Conservation (phyloP, 2,888 invertebrate species). For the Deilephila porcellus region DNA sequence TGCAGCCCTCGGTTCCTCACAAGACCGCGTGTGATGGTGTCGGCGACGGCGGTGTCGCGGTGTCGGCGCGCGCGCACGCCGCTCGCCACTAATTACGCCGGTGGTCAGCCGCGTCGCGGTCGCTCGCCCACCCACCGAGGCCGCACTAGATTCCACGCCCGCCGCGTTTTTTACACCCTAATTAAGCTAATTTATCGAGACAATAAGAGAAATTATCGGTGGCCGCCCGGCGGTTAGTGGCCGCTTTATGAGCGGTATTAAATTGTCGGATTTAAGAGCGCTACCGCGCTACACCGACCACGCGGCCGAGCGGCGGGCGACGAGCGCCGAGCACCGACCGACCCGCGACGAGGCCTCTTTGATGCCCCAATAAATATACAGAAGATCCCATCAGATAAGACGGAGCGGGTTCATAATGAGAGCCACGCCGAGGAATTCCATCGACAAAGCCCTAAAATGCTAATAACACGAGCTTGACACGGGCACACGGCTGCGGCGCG, state of each 20-base stretch:
- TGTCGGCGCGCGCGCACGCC: slow-evolving; percentile 27
- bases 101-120: slow-evolving; percentile 35
- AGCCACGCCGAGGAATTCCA: slow-evolving; percentile 57
- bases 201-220: slow-evolving; percentile 80
- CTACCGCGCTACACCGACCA: slow-evolving; percentile 77
- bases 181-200: slow-evolving; percentile 84
- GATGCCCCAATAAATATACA: slow-evolving; percentile 77
- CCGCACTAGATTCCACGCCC: slow-evolving; percentile 76
- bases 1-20: background rate
- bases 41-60: background rate
- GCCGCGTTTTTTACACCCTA: slow-evolving; percentile 80
- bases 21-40: background rate
- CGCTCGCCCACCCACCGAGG: slow-evolving; percentile 72
- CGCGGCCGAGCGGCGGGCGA: slow-evolving; percentile 34
- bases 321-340: slow-evolving; percentile 35
- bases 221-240: slow-evolving; percentile 57
- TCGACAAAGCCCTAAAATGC: slow-evolving; percentile 64
- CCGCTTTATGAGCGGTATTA: slow-evolving; percentile 80
- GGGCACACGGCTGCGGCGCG: slow-evolving; percentile 31
- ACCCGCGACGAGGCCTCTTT: slow-evolving; percentile 45
- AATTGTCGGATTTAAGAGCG: slow-evolving; percentile 73
- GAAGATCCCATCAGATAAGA: slow-evolving; percentile 74
- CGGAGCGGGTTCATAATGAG: slow-evolving; percentile 60
- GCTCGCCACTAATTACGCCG: slow-evolving; percentile 40
- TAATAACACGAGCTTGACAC: slow-evolving; percentile 58